phyloP scores from a whole-genome alignment of 2,113 vertebrate species.

The Dryoscopus gambensis region DNA sequence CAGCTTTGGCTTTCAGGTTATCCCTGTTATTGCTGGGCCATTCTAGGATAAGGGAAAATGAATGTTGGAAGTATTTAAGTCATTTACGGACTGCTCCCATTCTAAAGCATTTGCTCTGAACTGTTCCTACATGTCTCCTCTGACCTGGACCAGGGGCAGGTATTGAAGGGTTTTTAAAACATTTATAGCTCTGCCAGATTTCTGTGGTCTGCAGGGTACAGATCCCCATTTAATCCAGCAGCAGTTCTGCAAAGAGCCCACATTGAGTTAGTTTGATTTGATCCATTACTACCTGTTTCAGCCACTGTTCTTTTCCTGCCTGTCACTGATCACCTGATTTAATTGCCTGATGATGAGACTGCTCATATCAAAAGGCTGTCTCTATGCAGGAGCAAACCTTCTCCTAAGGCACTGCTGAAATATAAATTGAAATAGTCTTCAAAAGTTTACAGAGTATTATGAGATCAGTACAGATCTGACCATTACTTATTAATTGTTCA shows the following conservation, averaged over 20 bases:
- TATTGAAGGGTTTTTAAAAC: neutral
- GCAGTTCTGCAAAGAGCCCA: neutral
- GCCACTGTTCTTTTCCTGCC: neutral
- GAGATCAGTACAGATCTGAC: neutral
- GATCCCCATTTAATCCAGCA: neutral
- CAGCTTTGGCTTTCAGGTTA: neutral
- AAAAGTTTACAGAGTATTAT: constrained; percentile 15
- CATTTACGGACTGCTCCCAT: neutral
- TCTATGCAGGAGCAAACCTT: neutral
- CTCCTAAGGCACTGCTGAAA: neutral
- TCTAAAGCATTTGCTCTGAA: neutral
- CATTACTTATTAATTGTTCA: constrained; percentile 59
- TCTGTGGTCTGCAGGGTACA: neutral
- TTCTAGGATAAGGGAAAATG: neutral
- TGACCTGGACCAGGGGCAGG: neutral
- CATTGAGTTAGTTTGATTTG: neutral
- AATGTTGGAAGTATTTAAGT: neutral
- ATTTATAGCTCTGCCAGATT: neutral
- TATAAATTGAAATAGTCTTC: constrained; percentile 7
- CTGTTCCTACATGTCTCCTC: neutral
- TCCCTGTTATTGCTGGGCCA: neutral
- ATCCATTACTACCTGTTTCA: neutral
- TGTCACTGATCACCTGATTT: neutral
- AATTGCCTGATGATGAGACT: neutral
- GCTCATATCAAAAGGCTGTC: neutral